These are phyloP conservation scores for Rhabditoides inermis DNA, from an alignment of 2,888 invertebrate genomes.

Conservation along the genomic window DNA sequence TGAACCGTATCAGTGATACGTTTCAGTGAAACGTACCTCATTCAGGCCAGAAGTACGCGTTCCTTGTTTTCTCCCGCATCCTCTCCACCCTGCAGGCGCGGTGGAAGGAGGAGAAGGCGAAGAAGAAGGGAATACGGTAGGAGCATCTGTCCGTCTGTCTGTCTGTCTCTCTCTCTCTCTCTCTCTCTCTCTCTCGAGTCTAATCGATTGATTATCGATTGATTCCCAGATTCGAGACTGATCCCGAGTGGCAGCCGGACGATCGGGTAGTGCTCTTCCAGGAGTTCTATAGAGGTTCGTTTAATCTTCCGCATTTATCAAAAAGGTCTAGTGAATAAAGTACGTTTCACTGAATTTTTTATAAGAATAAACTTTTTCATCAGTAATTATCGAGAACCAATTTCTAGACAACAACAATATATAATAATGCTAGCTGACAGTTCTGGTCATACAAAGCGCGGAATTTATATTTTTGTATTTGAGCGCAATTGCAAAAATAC, in stretches of 20 bases:
- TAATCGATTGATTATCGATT: conserved; percentile 2
- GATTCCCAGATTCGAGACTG: conserved; percentile 44
- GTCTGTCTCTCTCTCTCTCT: not conserved
- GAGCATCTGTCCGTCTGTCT: not conserved
- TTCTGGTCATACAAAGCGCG: no score
- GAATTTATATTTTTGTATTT: no score
- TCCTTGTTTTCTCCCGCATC: conserved; percentile 37
- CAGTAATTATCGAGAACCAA: no score
- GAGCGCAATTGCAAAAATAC: no score
- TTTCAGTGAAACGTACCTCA: no score
- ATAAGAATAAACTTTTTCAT: no score
- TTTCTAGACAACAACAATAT: no score
- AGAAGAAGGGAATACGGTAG: conserved; percentile 20
- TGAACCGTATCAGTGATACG: no score
- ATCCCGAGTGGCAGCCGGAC: conserved; percentile 50
- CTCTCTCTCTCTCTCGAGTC: not conserved
- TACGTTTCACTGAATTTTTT: no score
- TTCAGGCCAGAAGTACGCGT: conserved; percentile 37
- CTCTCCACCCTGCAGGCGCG: conserved; percentile 30
- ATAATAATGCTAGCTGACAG: no score
- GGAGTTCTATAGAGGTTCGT: conserved; percentile 32
- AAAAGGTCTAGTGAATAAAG: no score
- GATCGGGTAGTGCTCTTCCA: conserved; percentile 47
- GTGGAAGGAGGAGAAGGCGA: conserved; percentile 28
- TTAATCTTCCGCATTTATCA: no score